phyloP scores from a whole-genome alignment of 1,140 invertebrate genomes.

The Chionoecetes opilio region DNA sequence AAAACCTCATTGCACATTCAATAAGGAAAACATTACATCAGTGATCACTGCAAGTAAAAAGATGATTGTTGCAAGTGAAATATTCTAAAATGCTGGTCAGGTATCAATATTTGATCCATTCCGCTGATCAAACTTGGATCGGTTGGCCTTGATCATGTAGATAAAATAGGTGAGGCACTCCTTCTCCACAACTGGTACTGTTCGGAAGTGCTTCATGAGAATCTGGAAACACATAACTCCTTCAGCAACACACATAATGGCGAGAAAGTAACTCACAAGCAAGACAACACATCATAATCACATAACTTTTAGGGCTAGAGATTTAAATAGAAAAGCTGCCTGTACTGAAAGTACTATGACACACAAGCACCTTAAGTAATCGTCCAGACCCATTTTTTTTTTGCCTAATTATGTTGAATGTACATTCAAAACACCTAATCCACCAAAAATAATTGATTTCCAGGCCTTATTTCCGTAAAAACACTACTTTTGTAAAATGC shows the following conservation, averaged over 20 bases:
- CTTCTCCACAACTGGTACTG: conserved; percentile 96
- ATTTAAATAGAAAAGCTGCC: too few relatives aligned
- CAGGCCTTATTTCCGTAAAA: too few relatives aligned
- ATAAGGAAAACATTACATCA: background rate
- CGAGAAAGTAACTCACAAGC: too few relatives aligned
- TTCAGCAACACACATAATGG: background rate
- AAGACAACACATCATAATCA: too few relatives aligned
- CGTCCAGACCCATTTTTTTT: too few relatives aligned
- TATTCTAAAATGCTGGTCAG: conserved; percentile 60
- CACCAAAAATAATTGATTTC: too few relatives aligned
- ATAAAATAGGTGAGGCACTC: conserved; percentile 98
- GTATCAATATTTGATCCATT: conserved; percentile 78
- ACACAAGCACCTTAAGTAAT: too few relatives aligned
- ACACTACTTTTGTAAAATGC: too few relatives aligned
- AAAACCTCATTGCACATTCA: background rate
- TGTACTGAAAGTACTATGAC: too few relatives aligned
- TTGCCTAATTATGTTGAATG: too few relatives aligned
- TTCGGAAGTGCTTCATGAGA: conserved; percentile 96
- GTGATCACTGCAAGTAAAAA: background rate
- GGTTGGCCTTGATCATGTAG: conserved; percentile 97
- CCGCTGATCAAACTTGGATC: conserved; percentile 95
- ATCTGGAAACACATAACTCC: conserved; percentile 87
- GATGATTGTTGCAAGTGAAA: background rate
- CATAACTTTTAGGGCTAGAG: too few relatives aligned
- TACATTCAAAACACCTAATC: too few relatives aligned